Evolutionary conservation across 2,113 vertebrate genomes (phyloP), one percentile per base, ranked within the genome.

Genomic region (Odontophorus gujanensis): DNA sequence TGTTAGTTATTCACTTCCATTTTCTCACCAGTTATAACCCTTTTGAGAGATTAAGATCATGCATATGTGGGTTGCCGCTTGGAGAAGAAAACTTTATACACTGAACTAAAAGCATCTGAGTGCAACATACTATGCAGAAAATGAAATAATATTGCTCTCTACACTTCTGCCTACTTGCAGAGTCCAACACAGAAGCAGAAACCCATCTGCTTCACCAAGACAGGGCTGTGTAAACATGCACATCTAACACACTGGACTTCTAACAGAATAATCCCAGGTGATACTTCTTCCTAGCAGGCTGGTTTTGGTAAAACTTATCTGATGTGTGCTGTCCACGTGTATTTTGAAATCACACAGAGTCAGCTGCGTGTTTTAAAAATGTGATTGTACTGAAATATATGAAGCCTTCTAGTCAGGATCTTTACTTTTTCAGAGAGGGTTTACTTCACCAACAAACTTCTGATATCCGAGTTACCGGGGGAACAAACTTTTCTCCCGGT

Each of bases 81-180:
- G 45, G 87, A 71, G 61, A 85, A 69, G 53, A 81, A 85, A 76
- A 79, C 19, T 22, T 71, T 40, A 73, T 15, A n/a, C 12, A 71
- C 78, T 75, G 65, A 94, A 86, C 88, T 50, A 76, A 91, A 88
- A 55, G 73, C 28, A 62, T 80, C 75, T 32, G 45, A 85, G 67
- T 91, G 91, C 73, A 95, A 92, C 28, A 38, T 12, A 75, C 45
- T 45, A 73, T 36, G 28, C 21, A 34, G 53, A 69, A 88, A 80
- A 80, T 25, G 8, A 82, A 82, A 7, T 13, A 30, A 38, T 65
- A 68, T 36, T 57, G n/a, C 74, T 55, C 13, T 43, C 43, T 53
- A 62, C 50, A 65, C 4, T 4, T 72, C 32, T 45, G n/a, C 45
- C 47, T 83, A 28, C 28, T 81, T 21, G 21, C 17, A 48, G 18